Evolutionary conservation across 2,113 vertebrate species (phyloP).

Genomic region (Neolamprologus fasciatus): DNA sequence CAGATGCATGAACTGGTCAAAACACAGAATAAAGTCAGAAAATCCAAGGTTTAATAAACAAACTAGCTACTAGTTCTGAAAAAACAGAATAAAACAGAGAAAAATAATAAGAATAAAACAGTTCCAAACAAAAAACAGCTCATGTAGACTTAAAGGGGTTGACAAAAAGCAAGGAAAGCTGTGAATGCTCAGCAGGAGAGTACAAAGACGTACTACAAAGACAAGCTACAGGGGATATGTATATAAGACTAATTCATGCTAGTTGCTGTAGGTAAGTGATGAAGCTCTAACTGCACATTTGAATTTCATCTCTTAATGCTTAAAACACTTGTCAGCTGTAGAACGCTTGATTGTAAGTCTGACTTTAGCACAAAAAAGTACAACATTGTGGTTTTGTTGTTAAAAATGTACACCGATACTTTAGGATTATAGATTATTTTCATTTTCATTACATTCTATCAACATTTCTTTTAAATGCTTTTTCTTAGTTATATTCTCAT

Average conservation of each 20-base stretch:
- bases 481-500: accelerated
- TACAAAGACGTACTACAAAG: background rate
- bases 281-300: background rate
- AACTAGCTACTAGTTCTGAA: background rate
- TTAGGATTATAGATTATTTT: background rate
- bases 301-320: background rate
- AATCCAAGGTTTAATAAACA: accelerated
- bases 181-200: background rate
- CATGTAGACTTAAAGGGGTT: background rate
- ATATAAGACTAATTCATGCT: background rate
- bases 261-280: background rate
- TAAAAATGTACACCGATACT: background rate
- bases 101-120: background rate
- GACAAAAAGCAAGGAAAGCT: background rate
- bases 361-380: background rate
- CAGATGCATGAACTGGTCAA: background rate
- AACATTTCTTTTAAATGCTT: background rate
- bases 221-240: background rate
- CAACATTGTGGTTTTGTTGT: background rate
- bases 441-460: accelerated
- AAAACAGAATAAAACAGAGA: accelerated
- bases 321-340: background rate
- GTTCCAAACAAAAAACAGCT: background rate
- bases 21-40: background rate
- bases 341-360: background rate